Evolutionary conservation across 2,888 invertebrate species (phyloP), one percentile per base, ranked within the genome.

Genomic region (Mesopsocus fuscifrons): DNA sequence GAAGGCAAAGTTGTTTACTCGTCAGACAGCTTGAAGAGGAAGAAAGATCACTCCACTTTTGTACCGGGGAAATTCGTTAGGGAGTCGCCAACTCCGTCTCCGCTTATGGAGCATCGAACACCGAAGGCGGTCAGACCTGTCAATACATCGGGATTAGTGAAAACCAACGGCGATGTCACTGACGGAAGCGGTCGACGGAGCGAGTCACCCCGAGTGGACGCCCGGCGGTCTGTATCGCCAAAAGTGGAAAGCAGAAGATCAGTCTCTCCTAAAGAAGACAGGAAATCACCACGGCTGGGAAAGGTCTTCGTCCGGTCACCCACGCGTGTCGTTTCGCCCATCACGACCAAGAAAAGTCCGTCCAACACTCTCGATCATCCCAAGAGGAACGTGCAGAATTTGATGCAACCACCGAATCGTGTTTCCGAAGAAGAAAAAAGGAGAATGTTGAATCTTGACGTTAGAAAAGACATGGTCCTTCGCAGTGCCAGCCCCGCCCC

Each of bases 1-100:
- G 80, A 81, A 54, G 89, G 88, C 42, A 82, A 82, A 67, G 82
- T 88, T 34, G 78, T 88, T 47, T 88, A 81, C 62, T 81, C 80
- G 48, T 87, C 87, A 16, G 87, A 87, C 53, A 87, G 85, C 55
- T 63, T 87, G 49, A 77, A 75, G 56, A 68, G 83, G 52, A 38
- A 38, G 11, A 38, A 38, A 20, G 20, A 38, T 13, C 81, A 84
- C 55, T 81, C 83, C 30, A 84, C 52, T 18, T 87, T 87, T 55
- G 83, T 82, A 64, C 87, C 87, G 44, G 87, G 87, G 50, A 84
- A 83, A 34, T 81, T 79, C 58, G 81, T 85, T 18, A 81, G 80
- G 62, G 74, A 72, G 53, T 61, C 62, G 9, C 63, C 66, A 3
- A 59, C 55, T 34, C 59, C 61, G 2, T 72, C 71, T 53, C 71